Evolutionary conservation across 2,888 invertebrate genomes (phyloP).

Genomic region (Creontiades dilutus): DNA sequence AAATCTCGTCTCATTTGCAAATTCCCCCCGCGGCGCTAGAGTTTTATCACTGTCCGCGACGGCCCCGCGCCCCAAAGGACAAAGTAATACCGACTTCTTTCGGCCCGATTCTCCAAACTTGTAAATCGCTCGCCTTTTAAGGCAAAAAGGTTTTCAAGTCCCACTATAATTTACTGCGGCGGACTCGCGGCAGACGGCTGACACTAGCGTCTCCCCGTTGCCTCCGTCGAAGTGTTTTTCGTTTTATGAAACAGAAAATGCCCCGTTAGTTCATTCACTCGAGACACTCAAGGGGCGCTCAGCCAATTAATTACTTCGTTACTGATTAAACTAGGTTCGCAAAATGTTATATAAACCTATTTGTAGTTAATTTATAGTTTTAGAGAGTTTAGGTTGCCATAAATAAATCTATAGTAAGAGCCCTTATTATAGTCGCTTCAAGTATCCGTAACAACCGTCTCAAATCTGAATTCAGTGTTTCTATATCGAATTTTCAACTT

Average conservation of each 20-base stretch:
- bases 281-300: neutral
- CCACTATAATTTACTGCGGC: constrained; percentile 66
- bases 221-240: neutral
- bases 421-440: no score
- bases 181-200: neutral
- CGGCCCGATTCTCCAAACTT: constrained; percentile 70
- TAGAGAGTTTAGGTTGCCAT: no score
- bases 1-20: constrained; percentile 68
- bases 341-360: no score
- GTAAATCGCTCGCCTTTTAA: constrained; percentile 68
- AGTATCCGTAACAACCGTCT: no score
- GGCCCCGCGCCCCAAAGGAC: constrained; percentile 47
- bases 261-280: constrained; percentile 57
- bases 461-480: no score
- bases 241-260: constrained; percentile 53
- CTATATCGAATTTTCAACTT: no score
- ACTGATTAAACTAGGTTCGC: neutral
- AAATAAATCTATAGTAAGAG: no score
- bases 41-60: constrained; percentile 62
- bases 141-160: constrained; percentile 70
- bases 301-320: constrained; percentile 32
- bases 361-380: no score
- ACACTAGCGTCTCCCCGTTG: neutral
- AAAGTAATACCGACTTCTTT: constrained; percentile 66
- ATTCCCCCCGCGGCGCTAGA: constrained; percentile 68